Base-by-base conservation (phyloP, 2,888 invertebrate species). In the Mythimna pallens region DNA sequence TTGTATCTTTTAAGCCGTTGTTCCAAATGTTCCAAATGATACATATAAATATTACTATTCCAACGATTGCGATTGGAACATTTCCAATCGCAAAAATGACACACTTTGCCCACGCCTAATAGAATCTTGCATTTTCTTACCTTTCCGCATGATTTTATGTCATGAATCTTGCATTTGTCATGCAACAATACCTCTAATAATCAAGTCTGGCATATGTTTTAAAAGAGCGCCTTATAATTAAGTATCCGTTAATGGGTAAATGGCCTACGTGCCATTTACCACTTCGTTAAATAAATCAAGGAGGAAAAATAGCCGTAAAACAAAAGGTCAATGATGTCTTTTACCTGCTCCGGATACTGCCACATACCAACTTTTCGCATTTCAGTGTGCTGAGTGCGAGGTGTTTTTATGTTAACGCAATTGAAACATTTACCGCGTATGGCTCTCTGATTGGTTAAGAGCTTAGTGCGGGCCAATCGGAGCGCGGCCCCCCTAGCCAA, bases 291-390 rank as follows among this genome's bases (percentile, higher is more conserved):
- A 47, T 71, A 34, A 25, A 65, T 9, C 30, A 47, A 73, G 43
- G 34, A 73, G 73, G 58, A 73, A 43, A 73, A 54, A 12, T 34
- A n/a, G n/a, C 47, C 14, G 8, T 54, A 17, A 52, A 52, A 59
- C 17, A 30, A 59, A 73, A 73, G 73, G 58, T 73, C 58, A 73
- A 34, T 61, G 6, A 40, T 65, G 34, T 25, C n/a, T 65, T 52
- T 7, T 52, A 25, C 12, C 22, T 65, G 43, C 52, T 70, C 20
- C 57, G 40, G 40, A 30, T 58, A 40, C 30, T 70, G 17, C 71
- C 6, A 34, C 22, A 34, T 59, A 22, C n/a, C 7, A n/a, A 40
- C 3, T 17, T 54, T n/a, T 22, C 5, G n/a, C n/a, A 43, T 36
- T 36, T 34, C 50, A 52, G n/a, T 8, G 47, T 47, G 6, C 6